Percentiles rank a stretch among this genome's conserved stretches.
phyloP scores from a whole-genome alignment of 37 sponge, comb jelly and placozoan genomes.

The Dysidea cf. avara region DNA sequence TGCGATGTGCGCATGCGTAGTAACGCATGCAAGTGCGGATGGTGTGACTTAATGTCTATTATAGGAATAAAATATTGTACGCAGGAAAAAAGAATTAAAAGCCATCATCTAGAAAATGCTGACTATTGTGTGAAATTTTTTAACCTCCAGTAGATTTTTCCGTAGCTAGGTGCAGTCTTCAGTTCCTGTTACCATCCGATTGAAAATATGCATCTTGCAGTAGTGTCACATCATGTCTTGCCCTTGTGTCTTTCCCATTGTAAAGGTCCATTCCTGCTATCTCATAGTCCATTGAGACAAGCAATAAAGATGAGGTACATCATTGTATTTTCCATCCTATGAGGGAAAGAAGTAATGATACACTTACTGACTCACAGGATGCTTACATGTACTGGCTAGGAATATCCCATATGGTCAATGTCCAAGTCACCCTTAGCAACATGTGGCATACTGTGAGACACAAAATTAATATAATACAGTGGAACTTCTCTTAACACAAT shows the following conservation, averaged over 20 bases:
- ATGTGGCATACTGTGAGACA: constrained; percentile 28
- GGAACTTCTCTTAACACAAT: no score
- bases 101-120: no score
- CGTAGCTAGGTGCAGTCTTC: constrained; percentile 47
- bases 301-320: constrained; percentile 22
- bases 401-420: constrained; percentile 76
- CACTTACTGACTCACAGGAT: constrained; percentile 41
- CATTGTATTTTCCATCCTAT: constrained; percentile 55
- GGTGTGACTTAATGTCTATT: no score
- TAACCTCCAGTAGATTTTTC: no score
- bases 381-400: constrained; percentile 49
- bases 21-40: no score
- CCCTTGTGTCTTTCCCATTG: constrained; percentile 68
- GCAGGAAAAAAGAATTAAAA: no score
- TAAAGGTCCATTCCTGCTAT: constrained; percentile 50
- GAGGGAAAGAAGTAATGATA: no score
- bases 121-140: no score
- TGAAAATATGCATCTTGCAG: not conserved
- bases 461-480: no score
- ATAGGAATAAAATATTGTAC: no score
- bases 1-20: no score
- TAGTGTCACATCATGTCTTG: constrained; percentile 51
- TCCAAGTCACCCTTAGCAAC: constrained; percentile 60
- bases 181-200: constrained; percentile 34
- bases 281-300: constrained; percentile 79